Evolutionary conservation across 2,113 vertebrate genomes (phyloP), one percentile per base, ranked within the genome.

Genomic region (Caracal caracal): DNA sequence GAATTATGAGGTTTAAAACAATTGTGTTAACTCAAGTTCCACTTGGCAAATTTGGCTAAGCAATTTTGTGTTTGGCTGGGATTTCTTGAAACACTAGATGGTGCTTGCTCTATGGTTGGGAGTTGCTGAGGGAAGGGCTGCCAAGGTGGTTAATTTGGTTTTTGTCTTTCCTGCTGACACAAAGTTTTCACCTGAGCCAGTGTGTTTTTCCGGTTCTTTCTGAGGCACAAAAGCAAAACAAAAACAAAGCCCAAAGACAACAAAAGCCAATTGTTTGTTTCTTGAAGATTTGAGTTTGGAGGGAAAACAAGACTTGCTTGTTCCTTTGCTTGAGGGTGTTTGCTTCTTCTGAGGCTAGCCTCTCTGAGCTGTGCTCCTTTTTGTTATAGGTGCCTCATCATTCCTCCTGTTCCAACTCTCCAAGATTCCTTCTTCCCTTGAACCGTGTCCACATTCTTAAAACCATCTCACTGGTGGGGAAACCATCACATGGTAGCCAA

Each of bases 141-240:
- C 75, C 96, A 92, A 40, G 15, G n/a, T 37, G 28, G 89, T 51
- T 84, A 93, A 93, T 94, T 96, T 92, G 80, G 43, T 35, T 84
- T 92, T 93, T 95, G 80, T 96, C 37, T 92, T 96, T 97, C 90
- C 65, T 93, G 94, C 92, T 96, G 96, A 97, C 92, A 63, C 3
- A 61, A 71, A 91, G 51, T 3, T 95, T 97, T 97, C 92, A 94
- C 97, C 95, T 92, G 95, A 96, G 47, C 22, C 53, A 13, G 89
- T 81, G 22, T 85, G 19, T 92, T 93, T 97, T 93, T 66, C 65
- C 90, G 35, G 37, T 82, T 26, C 47, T 91, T 96, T 79, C 30
- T 70, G 78, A 93, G 80, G n/a, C 70, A 75, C 81, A 88, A 76
- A 96, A 92, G 17, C 30, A 94, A 96, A 90, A 94, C 63, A 92